Percentiles rank a stretch among this genome's conserved stretches.
These are phyloP conservation scores for Vimba vimba DNA, from an alignment of 2,113 vertebrate genomes.

Conservation along the genomic window DNA sequence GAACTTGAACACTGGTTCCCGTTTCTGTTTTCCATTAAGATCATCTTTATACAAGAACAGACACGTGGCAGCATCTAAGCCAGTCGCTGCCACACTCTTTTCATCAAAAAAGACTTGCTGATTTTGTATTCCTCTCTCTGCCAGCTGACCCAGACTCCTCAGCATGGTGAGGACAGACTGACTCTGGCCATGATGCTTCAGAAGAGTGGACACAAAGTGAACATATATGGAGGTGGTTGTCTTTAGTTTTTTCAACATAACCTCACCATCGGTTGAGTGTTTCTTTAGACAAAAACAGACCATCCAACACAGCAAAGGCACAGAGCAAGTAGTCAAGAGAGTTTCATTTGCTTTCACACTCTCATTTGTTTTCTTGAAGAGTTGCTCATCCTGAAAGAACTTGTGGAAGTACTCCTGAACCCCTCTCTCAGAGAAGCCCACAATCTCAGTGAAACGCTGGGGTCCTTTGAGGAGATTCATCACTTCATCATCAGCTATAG, in stretches of 20 bases:
- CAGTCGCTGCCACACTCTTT: not conserved
- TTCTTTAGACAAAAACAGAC: not conserved
- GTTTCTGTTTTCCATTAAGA: slow-evolving; percentile 28
- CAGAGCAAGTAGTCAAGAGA: not conserved
- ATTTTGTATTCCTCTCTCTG: not conserved
- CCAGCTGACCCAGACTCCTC: not conserved
- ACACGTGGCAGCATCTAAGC: rapidly evolving
- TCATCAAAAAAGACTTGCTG: not conserved
- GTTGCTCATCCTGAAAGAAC: slow-evolving; percentile 3
- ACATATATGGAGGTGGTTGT: slow-evolving; percentile 1
- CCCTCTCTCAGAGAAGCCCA: slow-evolving; percentile 46
- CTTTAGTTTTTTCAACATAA: not conserved
- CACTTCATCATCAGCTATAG: slow-evolving; percentile 45
- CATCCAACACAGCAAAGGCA: slow-evolving; percentile 26
- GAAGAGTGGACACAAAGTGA: slow-evolving; percentile 26
- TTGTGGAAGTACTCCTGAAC: slow-evolving; percentile 29
- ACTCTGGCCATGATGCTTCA: slow-evolving; percentile 3
- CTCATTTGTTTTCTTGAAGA: not conserved
- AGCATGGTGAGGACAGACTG: not conserved
- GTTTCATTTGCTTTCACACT: not conserved
- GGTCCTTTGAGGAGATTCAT: not conserved
- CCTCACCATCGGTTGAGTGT: not conserved
- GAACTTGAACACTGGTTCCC: slow-evolving; percentile 27
- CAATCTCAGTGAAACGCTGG: slow-evolving; percentile 34
- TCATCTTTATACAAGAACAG: not conserved